phyloP scores from a whole-genome alignment of 2,888 invertebrate species.

The Philhelius pedissequus region DNA sequence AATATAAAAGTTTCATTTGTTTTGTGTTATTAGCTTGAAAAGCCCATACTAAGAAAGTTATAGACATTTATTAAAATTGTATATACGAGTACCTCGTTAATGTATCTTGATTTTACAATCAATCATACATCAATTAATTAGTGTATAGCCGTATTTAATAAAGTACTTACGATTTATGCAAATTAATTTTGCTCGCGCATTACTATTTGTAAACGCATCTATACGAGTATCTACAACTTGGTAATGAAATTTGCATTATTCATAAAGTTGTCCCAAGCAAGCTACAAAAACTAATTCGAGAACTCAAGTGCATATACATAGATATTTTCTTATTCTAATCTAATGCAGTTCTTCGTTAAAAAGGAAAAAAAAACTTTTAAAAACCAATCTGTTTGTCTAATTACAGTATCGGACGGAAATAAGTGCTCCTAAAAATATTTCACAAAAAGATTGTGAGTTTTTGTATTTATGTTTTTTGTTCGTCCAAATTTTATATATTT shows the following conservation, averaged over 20 bases:
- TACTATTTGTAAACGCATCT: neutral
- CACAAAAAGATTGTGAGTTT: conserved; percentile 72
- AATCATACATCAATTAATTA: neutral
- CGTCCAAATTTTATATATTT: too few relatives aligned
- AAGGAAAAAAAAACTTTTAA: neutral
- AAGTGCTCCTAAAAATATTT: conserved; percentile 76
- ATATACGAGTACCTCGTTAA: neutral
- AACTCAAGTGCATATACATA: neutral
- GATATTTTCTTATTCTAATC: neutral
- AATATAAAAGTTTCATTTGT: too few relatives aligned
- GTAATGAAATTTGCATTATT: conserved; percentile 4
- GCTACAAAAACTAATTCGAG: neutral
- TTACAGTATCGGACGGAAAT: conserved; percentile 82
- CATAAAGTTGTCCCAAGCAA: neutral
- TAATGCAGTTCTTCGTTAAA: neutral
- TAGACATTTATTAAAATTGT: neutral
- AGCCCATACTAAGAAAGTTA: neutral
- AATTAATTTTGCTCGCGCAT: neutral
- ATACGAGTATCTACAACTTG: neutral
- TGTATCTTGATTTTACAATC: neutral
- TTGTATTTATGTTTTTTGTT: too few relatives aligned
- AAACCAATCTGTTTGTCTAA: neutral
- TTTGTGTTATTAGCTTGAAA: too few relatives aligned
- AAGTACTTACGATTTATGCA: neutral
- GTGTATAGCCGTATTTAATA: neutral